Evolutionary conservation across 2,797 vertebrate species (phyloP).

Genomic region (Selene dorsalis): DNA sequence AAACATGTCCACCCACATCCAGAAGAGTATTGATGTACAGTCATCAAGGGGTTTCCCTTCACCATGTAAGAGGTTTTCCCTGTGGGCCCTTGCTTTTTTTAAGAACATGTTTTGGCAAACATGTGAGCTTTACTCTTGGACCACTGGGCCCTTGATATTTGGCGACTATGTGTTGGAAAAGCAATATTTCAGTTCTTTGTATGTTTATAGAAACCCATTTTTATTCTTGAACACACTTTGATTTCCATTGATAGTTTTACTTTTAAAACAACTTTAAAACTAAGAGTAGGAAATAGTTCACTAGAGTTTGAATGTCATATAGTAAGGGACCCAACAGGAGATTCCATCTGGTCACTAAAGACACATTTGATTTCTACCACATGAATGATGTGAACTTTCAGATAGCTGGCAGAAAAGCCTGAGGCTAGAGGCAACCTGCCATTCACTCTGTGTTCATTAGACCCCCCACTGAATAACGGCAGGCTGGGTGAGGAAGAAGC

Average conservation of each 20-base stretch:
- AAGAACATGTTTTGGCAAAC: neutral
- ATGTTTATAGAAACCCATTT: neutral
- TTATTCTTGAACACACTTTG: neutral
- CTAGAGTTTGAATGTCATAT: conserved; percentile 21
- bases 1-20: neutral
- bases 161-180: neutral
- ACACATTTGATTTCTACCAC: conserved; percentile 30
- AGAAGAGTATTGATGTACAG: neutral
- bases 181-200: neutral
- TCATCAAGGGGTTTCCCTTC: neutral
- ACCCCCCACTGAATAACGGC: neutral
- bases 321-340: conserved; percentile 9
- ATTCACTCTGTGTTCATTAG: conserved; percentile 26
- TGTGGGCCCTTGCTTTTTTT: neutral
- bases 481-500: neutral
- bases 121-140: neutral
- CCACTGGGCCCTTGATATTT: neutral
- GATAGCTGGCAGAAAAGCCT: conserved; percentile 43
- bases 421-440: conserved; percentile 39
- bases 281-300: conserved; percentile 9
- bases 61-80: neutral
- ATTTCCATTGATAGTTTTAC: neutral
- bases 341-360: conserved; percentile 35
- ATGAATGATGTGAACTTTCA: conserved; percentile 48
- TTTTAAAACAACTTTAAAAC: conserved; percentile 15